Conservation (phyloP, 2,888 invertebrate species). For the Xiphydria camelus region DNA sequence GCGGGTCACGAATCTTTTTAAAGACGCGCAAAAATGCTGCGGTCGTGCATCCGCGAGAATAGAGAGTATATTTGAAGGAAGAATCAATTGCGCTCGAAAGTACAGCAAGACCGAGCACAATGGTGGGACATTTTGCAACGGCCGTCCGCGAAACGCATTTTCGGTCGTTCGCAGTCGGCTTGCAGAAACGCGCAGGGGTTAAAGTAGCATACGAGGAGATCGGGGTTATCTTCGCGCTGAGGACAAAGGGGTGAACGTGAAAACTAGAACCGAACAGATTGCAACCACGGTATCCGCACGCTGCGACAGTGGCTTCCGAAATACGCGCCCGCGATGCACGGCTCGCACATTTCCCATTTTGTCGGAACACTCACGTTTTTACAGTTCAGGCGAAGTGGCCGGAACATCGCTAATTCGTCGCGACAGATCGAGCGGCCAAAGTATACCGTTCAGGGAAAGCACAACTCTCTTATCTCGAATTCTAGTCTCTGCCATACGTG, state of each 20-base stretch:
- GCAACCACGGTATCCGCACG: slow-evolving; percentile 20
- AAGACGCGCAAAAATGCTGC: slow-evolving; percentile 6
- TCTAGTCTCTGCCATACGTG: slow-evolving; percentile 52
- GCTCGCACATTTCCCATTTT: slow-evolving; percentile 19
- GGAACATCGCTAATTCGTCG: slow-evolving; percentile 34
- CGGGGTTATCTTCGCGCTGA: slow-evolving; percentile 12
- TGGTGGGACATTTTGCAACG: slow-evolving; percentile 27
- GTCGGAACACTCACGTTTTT: slow-evolving; percentile 40
- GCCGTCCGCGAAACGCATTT: slow-evolving; percentile 15
- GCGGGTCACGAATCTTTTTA: no score
- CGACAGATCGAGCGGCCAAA: slow-evolving; percentile 18
- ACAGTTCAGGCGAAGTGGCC: slow-evolving; percentile 32
- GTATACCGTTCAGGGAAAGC: slow-evolving; percentile 30
- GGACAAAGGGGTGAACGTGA: slow-evolving; percentile 7
- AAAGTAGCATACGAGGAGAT: slow-evolving; percentile 1
- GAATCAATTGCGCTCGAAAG: no score
- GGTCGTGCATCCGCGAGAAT: no score
- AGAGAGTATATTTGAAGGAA: no score
- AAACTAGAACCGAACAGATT: slow-evolving; percentile 16
- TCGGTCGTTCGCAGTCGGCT: slow-evolving; percentile 5
- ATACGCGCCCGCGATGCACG: slow-evolving; percentile 34
- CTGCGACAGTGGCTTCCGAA: slow-evolving; percentile 38
- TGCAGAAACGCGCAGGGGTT: background rate
- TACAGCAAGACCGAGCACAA: slow-evolving; percentile 18
- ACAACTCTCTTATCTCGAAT: slow-evolving; percentile 39